Percentiles rank a stretch among this genome's conserved stretches.
phyloP scores from a whole-genome alignment of 2,888 invertebrate genomes.

The Malachius bipustulatus region DNA sequence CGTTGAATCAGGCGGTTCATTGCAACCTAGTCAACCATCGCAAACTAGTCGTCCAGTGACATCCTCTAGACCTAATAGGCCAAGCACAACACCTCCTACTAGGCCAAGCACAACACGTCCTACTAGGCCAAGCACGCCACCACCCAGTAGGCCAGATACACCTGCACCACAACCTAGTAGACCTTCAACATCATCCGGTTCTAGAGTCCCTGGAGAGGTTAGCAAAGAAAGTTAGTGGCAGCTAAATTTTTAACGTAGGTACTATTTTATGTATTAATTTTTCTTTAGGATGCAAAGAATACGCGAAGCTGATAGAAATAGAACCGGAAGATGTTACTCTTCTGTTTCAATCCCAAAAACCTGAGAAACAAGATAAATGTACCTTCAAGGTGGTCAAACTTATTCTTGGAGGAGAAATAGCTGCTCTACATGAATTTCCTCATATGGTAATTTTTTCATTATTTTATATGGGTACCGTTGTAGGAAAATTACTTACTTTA shows the following conservation, averaged over 20 bases:
- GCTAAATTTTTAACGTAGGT: neutral
- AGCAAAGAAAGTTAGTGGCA: constrained; percentile 19
- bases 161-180: too few species aligned
- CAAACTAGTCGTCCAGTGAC: neutral
- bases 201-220: constrained; percentile 16
- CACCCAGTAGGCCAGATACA: too few species aligned
- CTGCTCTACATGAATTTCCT: constrained; percentile 41
- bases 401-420: constrained; percentile 37
- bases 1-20: neutral
- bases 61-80: too few species aligned
- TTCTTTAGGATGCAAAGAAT: constrained; percentile 37
- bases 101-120: neutral
- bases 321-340: constrained; percentile 28
- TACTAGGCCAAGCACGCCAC: neutral
- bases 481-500: too few species aligned
- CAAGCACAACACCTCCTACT: too few species aligned
- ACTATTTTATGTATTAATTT: too few species aligned
- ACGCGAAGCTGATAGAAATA: constrained; percentile 33
- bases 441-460: constrained; percentile 42
- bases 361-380: constrained; percentile 31
- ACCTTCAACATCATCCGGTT: neutral
- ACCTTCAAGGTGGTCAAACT: constrained; percentile 33
- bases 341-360: constrained; percentile 23
- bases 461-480: too few species aligned
- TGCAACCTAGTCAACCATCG: neutral